Evolutionary conservation across 2,113 vertebrate genomes (phyloP).

Genomic region (Mellivora capensis): DNA sequence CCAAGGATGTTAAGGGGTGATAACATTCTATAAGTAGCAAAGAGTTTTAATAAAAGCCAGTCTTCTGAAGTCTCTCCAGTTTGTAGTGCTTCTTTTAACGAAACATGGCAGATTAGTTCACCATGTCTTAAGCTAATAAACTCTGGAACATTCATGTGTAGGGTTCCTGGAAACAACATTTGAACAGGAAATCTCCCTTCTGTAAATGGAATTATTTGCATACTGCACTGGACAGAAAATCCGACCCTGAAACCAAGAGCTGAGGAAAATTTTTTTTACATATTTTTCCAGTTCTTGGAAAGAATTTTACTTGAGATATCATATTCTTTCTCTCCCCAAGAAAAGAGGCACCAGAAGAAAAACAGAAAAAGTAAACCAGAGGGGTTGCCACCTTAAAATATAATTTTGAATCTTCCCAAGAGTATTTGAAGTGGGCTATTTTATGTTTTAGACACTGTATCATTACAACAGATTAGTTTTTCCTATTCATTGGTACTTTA

Average conservation of each 20-base stretch:
- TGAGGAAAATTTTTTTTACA: slow-evolving; percentile 18
- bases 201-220: slow-evolving; percentile 68
- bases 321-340: background rate
- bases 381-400: background rate
- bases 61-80: background rate
- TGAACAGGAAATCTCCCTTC: slow-evolving; percentile 76
- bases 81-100: slow-evolving; percentile 16
- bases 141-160: slow-evolving; percentile 60
- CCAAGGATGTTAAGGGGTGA: background rate
- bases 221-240: slow-evolving; percentile 50
- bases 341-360: background rate
- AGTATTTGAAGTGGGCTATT: background rate
- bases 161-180: slow-evolving; percentile 82
- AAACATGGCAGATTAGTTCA: slow-evolving; percentile 64
- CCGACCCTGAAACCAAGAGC: slow-evolving; percentile 40
- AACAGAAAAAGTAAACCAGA: background rate
- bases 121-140: slow-evolving; percentile 78
- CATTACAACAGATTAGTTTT: background rate
- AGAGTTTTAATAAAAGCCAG: background rate
- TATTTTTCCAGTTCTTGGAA: slow-evolving; percentile 28
- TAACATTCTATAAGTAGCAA: background rate
- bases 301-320: slow-evolving; percentile 24
- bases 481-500: background rate
- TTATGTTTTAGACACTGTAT: background rate
- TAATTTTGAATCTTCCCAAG: background rate